Base-by-base conservation (phyloP, 92 coral and sea anemone species). In the Palythoa grandiflora region DNA sequence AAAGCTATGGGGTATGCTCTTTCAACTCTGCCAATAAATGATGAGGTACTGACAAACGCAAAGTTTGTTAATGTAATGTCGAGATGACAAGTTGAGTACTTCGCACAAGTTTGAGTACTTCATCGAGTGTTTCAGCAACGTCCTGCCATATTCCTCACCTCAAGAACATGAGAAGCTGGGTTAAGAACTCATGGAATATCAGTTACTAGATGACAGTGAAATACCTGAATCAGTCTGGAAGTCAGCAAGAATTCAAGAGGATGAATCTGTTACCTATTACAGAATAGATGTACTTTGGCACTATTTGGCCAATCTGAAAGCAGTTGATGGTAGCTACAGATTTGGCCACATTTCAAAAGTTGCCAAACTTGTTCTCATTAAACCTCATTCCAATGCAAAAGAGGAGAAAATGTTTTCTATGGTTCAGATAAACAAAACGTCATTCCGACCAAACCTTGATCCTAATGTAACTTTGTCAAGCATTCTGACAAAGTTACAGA, bases 261-360 rank as follows among this genome's bases (percentile, higher is more conserved):
- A 90, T 70, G 80, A 86, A 74, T 86, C 89, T 47, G 68, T 37
- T 76, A 88, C 87, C 83, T 83, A 63, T 86, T 75, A 91, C 87
- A 88, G 89, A 79, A 88, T 84, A 91, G 91, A 84, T 85, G 75
- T 91, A 68, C 61, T 91, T 77, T 91, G 94, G 91, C 91, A 91
- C 80, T 88, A 84, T 44, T 59, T 87, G 68, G 12, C 35, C 44
- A 71, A 76, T 55, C 54, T 80, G 53, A 90, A 90, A 87, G 72
- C 86, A 70, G 88, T 85, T 87, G 85, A 88, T 75, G 80, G 83
- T 59, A 83, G 87, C 20, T 15, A 74, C 84, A 86, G 91, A 75
- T 88, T 88, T 84, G 60, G 71, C 63, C 71, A 87, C 71, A 85
- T 91, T 72, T 88, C 93, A 71, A 83, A 71, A 47, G 81, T 91